phyloP scores from a whole-genome alignment of 2,888 invertebrate species.

The Eupeodes latifasciatus region DNA sequence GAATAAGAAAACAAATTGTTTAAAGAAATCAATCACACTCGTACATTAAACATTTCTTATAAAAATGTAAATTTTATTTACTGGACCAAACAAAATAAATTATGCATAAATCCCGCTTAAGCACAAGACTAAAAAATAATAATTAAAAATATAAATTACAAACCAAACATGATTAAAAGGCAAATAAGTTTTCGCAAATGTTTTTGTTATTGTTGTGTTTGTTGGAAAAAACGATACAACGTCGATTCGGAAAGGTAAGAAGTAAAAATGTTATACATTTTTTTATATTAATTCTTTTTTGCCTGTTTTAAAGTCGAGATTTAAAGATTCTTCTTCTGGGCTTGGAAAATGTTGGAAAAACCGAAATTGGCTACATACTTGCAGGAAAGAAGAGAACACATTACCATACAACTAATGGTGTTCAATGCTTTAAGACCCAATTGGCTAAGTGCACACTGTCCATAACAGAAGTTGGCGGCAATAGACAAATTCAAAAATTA shows the following conservation, averaged over 20 bases:
- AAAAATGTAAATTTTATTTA: neutral
- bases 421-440: conserved; percentile 78
- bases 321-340: conserved; percentile 81
- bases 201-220: conserved; percentile 33
- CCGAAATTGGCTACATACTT: conserved; percentile 81
- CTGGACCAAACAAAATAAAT: neutral
- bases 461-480: conserved; percentile 83
- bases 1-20: no score
- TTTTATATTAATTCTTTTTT: conserved; percentile 16
- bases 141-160: neutral
- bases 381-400: conserved; percentile 77
- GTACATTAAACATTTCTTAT: neutral
- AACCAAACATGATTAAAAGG: conserved; percentile 51
- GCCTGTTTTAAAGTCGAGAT: neutral
- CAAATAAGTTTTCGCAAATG: conserved; percentile 76
- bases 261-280: neutral
- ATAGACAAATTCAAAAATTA: conserved; percentile 81
- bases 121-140: neutral
- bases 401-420: conserved; percentile 82
- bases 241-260: conserved; percentile 33
- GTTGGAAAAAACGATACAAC: conserved; percentile 63
- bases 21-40: neutral
- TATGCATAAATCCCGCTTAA: neutral
- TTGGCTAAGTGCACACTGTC: conserved; percentile 71
- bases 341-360: conserved; percentile 81